phyloP scores from a whole-genome alignment of 2,113 vertebrate genomes.

The Entelurus aequoreus region DNA sequence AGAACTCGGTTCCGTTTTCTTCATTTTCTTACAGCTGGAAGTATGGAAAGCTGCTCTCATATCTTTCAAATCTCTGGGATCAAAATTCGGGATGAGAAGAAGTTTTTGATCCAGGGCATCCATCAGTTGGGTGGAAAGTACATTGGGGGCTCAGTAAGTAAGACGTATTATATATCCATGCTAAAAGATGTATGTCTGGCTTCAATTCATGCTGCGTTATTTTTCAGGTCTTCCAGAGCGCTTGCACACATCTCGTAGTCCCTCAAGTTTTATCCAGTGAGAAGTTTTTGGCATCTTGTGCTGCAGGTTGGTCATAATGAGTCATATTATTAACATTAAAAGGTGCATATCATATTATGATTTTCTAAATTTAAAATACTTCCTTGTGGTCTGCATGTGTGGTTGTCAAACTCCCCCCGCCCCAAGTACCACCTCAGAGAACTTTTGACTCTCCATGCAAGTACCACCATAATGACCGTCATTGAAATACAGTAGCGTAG shows the following conservation, averaged over 20 bases:
- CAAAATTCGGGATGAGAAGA: conserved; percentile 57
- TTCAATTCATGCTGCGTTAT: conserved; percentile 6
- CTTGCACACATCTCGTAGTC: conserved; percentile 84
- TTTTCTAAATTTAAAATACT: too few relatives aligned
- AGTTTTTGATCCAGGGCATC: conserved; percentile 58
- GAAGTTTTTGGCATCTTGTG: conserved; percentile 90
- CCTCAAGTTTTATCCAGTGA: conserved; percentile 81
- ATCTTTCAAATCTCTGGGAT: conserved; percentile 76
- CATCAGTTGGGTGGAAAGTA: conserved; percentile 65
- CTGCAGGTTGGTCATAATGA: conserved; percentile 79
- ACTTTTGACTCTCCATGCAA: too few relatives aligned
- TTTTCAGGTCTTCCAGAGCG: conserved; percentile 79
- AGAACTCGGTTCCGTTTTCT: not conserved
- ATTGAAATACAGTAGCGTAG: too few relatives aligned
- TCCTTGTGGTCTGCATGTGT: too few relatives aligned
- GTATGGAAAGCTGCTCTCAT: conserved; percentile 50
- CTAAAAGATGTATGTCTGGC: too few relatives aligned
- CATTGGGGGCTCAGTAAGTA: conserved; percentile 73
- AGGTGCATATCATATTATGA: not conserved
- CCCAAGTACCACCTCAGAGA: too few relatives aligned
- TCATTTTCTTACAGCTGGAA: not conserved
- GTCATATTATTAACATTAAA: not conserved
- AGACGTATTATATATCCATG: too few relatives aligned
- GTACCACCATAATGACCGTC: too few relatives aligned
- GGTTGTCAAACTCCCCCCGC: too few relatives aligned